These are phyloP conservation scores for Pachyramphus minor DNA, from an alignment of 2,113 vertebrate species.

Conservation along the genomic window DNA sequence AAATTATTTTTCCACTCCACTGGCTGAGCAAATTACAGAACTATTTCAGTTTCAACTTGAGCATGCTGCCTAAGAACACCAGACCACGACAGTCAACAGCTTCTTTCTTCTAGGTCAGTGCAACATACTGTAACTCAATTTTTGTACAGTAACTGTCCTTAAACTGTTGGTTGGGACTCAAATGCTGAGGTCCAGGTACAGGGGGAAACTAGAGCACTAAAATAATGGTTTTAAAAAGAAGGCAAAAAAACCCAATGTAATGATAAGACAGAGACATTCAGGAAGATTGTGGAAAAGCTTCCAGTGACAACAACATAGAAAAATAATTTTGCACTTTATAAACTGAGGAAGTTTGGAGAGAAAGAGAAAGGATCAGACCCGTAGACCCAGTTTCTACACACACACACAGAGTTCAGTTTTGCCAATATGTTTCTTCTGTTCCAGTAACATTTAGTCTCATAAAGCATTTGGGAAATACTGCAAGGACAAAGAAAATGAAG, in stretches of 20 bases:
- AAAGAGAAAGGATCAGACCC: neutral
- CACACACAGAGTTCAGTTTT: neutral
- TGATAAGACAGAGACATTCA: neutral
- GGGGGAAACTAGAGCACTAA: neutral
- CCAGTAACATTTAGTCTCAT: neutral
- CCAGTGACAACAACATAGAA: neutral
- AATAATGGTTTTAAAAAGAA: neutral
- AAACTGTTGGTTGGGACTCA: neutral
- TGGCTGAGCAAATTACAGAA: conserved; percentile 2
- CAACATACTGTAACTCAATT: neutral
- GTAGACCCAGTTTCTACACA: neutral
- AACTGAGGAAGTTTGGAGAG: neutral
- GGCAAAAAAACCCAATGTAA: neutral
- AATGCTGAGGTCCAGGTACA: neutral
- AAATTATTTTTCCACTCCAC: neutral
- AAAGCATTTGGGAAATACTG: neutral
- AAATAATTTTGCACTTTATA: neutral
- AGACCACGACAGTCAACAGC: neutral
- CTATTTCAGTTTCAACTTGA: neutral
- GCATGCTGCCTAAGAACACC: neutral
- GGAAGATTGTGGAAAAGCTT: neutral
- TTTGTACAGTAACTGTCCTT: neutral
- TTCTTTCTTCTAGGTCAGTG: neutral
- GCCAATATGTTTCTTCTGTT: neutral
- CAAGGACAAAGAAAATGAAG: neutral